A percentile compares a stretch with the other conserved stretches of the same genome.
phyloP scores from a whole-genome alignment of 2,888 invertebrate genomes.

The Brenthis hecate region DNA sequence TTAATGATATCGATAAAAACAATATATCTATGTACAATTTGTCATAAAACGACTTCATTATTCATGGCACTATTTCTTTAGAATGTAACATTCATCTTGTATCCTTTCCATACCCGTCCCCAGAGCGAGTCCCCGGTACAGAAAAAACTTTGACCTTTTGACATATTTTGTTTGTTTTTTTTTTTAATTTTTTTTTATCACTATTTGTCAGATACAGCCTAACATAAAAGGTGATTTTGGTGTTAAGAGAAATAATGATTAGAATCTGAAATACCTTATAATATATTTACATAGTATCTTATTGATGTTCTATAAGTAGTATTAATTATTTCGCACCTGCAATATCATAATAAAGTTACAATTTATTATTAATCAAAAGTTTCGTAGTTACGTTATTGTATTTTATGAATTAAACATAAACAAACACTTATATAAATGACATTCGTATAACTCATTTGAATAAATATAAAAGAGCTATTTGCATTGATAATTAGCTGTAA shows the following conservation, averaged over 20 bases:
- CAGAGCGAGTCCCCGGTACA: background rate
- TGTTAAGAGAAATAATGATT: conserved; percentile 6
- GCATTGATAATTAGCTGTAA: background rate
- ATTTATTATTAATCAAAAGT: background rate
- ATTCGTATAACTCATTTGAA: conserved; percentile 1
- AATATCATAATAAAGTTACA: background rate
- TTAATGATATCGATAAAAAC: conserved; percentile 65
- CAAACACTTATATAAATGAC: conserved; percentile 1
- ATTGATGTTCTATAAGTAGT: background rate
- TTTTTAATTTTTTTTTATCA: background rate
- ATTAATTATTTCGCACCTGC: conserved; percentile 9
- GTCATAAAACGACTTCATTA: conserved; percentile 56
- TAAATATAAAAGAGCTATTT: background rate
- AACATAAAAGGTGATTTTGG: conserved; percentile 2
- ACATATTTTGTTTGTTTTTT: background rate
- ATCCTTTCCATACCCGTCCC: conserved; percentile 21
- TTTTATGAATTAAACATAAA: conserved; percentile 17
- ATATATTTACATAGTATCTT: background rate
- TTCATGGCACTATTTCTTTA: conserved; percentile 75
- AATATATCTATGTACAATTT: conserved; percentile 67
- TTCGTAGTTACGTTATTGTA: conserved; percentile 6
- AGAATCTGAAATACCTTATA: background rate
- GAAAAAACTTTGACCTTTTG: conserved; percentile 7
- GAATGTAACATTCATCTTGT: conserved; percentile 55
- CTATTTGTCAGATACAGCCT: background rate